A percentile compares a stretch with the other conserved stretches of the same genome.
phyloP scores from a whole-genome alignment of 1,140 invertebrate genomes.

The Steinernema feltiae region DNA sequence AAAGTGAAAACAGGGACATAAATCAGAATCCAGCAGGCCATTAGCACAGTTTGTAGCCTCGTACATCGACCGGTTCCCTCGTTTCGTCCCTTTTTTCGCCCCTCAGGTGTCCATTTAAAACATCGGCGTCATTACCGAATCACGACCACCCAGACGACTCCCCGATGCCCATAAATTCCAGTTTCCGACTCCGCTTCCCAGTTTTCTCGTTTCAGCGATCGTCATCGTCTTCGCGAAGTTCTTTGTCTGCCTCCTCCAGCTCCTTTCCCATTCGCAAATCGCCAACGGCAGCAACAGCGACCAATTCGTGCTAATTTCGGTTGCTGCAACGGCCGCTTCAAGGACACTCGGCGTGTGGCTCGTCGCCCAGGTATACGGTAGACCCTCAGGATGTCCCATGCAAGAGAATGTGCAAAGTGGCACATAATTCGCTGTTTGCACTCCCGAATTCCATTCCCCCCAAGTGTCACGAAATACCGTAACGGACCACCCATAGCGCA shows the following conservation, averaged over 20 bases:
- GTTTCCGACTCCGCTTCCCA: background rate
- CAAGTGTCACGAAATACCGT: too few species aligned
- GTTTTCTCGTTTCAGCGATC: background rate
- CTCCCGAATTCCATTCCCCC: background rate
- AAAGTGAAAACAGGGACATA: background rate
- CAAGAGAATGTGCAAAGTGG: background rate
- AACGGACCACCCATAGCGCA: background rate
- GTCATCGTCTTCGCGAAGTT: background rate
- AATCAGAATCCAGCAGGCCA: background rate
- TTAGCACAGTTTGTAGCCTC: background rate
- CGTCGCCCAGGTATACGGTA: background rate
- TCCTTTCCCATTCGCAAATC: background rate
- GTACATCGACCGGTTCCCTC: constrained; percentile 3
- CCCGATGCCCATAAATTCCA: constrained; percentile 15
- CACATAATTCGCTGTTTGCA: too few species aligned
- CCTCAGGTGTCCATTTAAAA: constrained; percentile 9
- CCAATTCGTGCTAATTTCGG: background rate
- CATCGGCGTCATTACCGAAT: constrained; percentile 11
- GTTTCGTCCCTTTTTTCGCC: background rate
- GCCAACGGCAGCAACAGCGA: background rate
- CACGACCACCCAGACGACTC: background rate
- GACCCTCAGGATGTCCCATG: background rate
- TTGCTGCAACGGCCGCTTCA: background rate
- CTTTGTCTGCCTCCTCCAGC: constrained; percentile 1
- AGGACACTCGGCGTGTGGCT: background rate